Evolutionary conservation across 1,140 invertebrate species (phyloP).

Genomic region (Colletes latitarsis): DNA sequence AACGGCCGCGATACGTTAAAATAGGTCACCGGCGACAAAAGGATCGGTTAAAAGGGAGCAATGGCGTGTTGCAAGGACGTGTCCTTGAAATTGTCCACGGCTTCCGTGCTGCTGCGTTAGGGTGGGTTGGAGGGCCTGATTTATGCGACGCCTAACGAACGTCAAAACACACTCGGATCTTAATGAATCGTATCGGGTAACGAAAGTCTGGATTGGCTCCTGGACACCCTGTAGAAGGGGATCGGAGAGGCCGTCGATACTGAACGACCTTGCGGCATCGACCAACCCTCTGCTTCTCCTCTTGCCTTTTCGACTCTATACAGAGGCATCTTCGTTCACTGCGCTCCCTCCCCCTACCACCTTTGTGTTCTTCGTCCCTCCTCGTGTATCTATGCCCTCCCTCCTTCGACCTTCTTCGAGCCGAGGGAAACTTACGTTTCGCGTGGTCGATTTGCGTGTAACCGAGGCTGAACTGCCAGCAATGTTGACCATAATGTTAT

Average conservation of each 20-base stretch:
- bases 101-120: background rate
- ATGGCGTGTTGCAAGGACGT: slow-evolving; percentile 1
- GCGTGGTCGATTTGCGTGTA: slow-evolving; percentile 31
- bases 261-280: slow-evolving; percentile 68
- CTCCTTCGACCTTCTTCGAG: slow-evolving; percentile 22
- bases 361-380: background rate
- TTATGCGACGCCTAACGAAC: slow-evolving; percentile 13
- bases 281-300: slow-evolving; percentile 54
- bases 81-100: slow-evolving; percentile 38
- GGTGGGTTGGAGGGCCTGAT: slow-evolving; percentile 7
- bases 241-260: slow-evolving; percentile 61
- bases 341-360: background rate
- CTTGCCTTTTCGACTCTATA: slow-evolving; percentile 52
- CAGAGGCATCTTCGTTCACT: slow-evolving; percentile 44
- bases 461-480: background rate
- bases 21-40: slow-evolving; percentile 36
- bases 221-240: slow-evolving; percentile 23
- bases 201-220: slow-evolving; percentile 32
- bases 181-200: slow-evolving; percentile 48
- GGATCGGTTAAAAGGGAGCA: slow-evolving; percentile 20
- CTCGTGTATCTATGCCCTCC: background rate
- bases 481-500: background rate
- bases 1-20: slow-evolving; percentile 17
- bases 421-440: slow-evolving; percentile 23
- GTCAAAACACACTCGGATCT: slow-evolving; percentile 29